Percentiles rank a stretch among this genome's conserved stretches.
phyloP scores from a whole-genome alignment of 2,888 invertebrate genomes.

The Brachyptera risi region DNA sequence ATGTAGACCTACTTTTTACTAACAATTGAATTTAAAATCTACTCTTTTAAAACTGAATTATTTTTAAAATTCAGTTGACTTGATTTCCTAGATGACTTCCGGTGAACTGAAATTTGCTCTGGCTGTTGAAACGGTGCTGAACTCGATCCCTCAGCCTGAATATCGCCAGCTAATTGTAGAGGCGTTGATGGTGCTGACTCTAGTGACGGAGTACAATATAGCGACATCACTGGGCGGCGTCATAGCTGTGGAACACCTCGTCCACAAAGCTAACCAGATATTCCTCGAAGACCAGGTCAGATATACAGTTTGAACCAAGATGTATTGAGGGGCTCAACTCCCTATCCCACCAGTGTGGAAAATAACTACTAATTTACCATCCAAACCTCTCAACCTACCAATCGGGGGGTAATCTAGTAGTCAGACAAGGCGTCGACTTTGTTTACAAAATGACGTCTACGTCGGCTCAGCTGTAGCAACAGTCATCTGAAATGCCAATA shows the following conservation, averaged over 20 bases:
- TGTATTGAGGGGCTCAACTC: too few relatives aligned
- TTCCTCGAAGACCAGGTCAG: slow-evolving; percentile 94
- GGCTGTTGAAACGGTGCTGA: slow-evolving; percentile 94
- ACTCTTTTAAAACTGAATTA: not conserved
- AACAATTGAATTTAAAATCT: too few relatives aligned
- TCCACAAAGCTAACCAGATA: slow-evolving; percentile 89
- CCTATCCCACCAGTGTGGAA: too few relatives aligned
- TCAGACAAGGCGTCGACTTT: too few relatives aligned
- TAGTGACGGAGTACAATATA: slow-evolving; percentile 84
- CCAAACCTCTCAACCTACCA: too few relatives aligned
- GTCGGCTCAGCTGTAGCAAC: too few relatives aligned
- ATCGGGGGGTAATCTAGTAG: too few relatives aligned
- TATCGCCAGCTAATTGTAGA: slow-evolving; percentile 96
- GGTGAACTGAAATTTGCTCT: slow-evolving; percentile 98
- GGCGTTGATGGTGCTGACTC: slow-evolving; percentile 91
- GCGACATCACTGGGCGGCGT: slow-evolving; percentile 70
- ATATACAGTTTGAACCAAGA: not conserved
- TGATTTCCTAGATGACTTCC: slow-evolving; percentile 74
- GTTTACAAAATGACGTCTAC: too few relatives aligned
- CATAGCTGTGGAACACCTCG: slow-evolving; percentile 86
- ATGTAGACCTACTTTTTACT: too few relatives aligned
- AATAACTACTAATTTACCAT: too few relatives aligned
- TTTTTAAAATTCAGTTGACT: not conserved
- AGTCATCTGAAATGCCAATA: too few relatives aligned
- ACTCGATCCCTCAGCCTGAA: slow-evolving; percentile 96